Conservation (phyloP, 37 sponge, comb jelly and placozoan species). For the Agelas oroides region DNA sequence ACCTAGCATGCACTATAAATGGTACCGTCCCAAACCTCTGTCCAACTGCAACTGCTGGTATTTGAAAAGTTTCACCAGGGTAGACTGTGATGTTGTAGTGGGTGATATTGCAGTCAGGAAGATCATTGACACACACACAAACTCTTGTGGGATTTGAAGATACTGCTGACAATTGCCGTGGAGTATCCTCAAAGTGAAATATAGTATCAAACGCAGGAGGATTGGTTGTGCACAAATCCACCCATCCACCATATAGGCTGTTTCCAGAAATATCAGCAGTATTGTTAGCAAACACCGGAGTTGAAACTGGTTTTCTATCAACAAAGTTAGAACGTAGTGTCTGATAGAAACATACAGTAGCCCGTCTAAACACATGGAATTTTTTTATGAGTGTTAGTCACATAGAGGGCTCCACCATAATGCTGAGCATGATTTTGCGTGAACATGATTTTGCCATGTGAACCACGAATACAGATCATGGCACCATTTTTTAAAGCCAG, state of each 20-base stretch:
- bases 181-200: not conserved
- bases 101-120: no score
- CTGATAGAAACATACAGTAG: no score
- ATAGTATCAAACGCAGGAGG: no score
- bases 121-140: no score
- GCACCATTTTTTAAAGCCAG: not conserved
- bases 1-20: not conserved
- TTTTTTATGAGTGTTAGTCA: no score
- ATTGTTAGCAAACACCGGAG: not conserved
- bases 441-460: not conserved
- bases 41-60: not conserved
- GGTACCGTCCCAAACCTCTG: not conserved
- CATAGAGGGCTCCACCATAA: not conserved
- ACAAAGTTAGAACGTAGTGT: no score
- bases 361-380: no score
- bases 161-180: no score
- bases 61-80: not conserved
- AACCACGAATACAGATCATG: not conserved
- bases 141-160: no score
- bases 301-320: no score
- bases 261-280: not conserved
- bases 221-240: no score
- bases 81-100: not conserved
- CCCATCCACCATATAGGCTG: not conserved
- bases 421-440: not conserved